Conservation (phyloP, 1,140 invertebrate species). For the Oreohelix idahoensis region DNA sequence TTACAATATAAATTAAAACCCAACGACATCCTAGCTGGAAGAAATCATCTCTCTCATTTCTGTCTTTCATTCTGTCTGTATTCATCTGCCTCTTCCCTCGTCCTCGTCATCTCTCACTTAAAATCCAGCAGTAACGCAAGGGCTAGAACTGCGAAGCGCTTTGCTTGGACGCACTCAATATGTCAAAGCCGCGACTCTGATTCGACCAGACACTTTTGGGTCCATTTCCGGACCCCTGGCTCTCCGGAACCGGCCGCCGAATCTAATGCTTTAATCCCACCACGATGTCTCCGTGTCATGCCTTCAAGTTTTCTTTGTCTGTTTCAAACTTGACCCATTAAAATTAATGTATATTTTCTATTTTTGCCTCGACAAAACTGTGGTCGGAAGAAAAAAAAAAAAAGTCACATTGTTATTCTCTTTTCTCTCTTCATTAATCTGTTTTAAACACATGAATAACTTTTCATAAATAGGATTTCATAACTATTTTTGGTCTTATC, state of each 20-base stretch:
- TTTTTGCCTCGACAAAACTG: background rate
- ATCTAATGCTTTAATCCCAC: slow-evolving; percentile 21
- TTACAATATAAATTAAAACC: too few relatives aligned
- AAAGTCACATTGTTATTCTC: background rate
- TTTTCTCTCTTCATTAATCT: slow-evolving; percentile 14
- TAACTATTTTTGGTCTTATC: too few relatives aligned
- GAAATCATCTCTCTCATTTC: too few relatives aligned
- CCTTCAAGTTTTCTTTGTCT: background rate
- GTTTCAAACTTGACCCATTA: slow-evolving; percentile 14
- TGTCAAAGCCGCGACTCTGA: slow-evolving; percentile 14
- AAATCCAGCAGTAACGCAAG: background rate
- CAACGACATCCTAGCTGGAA: too few relatives aligned
- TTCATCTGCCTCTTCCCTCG: background rate
- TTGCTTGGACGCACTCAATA: slow-evolving; percentile 26
- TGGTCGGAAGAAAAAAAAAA: background rate
- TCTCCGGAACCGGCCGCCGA: slow-evolving; percentile 15
- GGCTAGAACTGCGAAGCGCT: background rate
- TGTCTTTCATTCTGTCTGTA: background rate
- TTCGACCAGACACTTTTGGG: slow-evolving; percentile 21
- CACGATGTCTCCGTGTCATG: slow-evolving; percentile 3
- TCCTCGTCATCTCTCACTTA: background rate
- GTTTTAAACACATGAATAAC: too few relatives aligned
- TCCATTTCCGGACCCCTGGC: slow-evolving; percentile 19
- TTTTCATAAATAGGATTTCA: too few relatives aligned
- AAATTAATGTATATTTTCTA: slow-evolving; percentile 1